Evolutionary conservation across 2,888 invertebrate species (phyloP).

Genomic region (Unio pictorum): DNA sequence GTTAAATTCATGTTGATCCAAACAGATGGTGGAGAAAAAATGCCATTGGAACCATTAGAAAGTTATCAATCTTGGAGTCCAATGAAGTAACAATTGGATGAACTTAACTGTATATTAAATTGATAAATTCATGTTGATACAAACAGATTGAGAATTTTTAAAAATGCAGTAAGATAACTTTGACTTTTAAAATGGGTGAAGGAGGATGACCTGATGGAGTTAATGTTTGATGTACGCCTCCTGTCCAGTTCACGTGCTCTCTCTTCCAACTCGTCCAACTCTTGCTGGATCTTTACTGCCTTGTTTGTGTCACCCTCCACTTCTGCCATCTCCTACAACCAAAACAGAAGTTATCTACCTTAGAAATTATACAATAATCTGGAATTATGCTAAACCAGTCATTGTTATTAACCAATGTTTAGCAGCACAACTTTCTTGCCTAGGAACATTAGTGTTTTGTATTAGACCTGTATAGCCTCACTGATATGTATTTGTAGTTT

Average conservation of each 20-base stretch:
- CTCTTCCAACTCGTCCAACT: slow-evolving; percentile 91
- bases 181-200: background rate
- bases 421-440: too few species aligned
- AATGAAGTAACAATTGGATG: too few species aligned
- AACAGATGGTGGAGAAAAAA: too few species aligned
- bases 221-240: slow-evolving; percentile 89
- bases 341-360: background rate
- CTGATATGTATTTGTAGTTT: background rate
- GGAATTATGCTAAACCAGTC: too few species aligned
- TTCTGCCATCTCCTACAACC: slow-evolving; percentile 71
- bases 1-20: too few species aligned
- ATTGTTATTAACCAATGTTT: too few species aligned
- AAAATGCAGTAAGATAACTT: background rate
- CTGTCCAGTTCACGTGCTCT: slow-evolving; percentile 92
- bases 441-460: too few species aligned
- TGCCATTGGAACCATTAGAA: too few species aligned
- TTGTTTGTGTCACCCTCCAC: slow-evolving; percentile 66
- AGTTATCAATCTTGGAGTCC: too few species aligned
- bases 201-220: slow-evolving; percentile 82
- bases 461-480: background rate
- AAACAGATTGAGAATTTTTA: too few species aligned
- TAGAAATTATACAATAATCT: background rate
- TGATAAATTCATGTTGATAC: too few species aligned
- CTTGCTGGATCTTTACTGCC: slow-evolving; percentile 77
- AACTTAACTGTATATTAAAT: too few species aligned